Percentiles rank a stretch among this genome's conserved stretches.
phyloP scores from a whole-genome alignment of 2,888 invertebrate genomes.

The Osmoderma eremita region DNA sequence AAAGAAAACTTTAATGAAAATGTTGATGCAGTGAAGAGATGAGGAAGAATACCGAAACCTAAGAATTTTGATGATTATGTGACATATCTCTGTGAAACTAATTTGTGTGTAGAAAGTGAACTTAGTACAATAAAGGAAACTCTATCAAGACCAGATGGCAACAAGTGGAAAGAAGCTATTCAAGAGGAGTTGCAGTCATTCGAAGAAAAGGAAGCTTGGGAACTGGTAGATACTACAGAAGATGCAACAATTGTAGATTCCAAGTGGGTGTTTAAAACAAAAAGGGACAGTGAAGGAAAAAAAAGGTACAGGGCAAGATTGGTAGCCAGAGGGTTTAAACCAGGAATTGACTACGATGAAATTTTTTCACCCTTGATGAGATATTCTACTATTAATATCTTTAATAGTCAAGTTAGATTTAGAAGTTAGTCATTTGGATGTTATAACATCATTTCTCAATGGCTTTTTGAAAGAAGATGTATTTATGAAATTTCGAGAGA shows the following conservation, averaged over 20 bases:
- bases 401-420: slow-evolving; percentile 37
- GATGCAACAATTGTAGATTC: slow-evolving; percentile 46
- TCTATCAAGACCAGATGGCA: slow-evolving; percentile 40
- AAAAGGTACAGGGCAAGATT: slow-evolving; percentile 45
- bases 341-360: slow-evolving; percentile 45
- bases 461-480: slow-evolving; percentile 24
- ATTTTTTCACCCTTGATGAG: slow-evolving; percentile 30
- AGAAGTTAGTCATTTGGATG: slow-evolving; percentile 38
- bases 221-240: slow-evolving; percentile 47
- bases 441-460: slow-evolving; percentile 30
- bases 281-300: slow-evolving; percentile 41
- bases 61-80: too few relatives aligned
- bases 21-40: background rate
- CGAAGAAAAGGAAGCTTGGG: slow-evolving; percentile 52
- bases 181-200: slow-evolving; percentile 52
- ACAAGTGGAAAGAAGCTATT: slow-evolving; percentile 50
- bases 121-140: background rate
- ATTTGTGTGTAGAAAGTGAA: background rate
- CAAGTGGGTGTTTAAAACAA: slow-evolving; percentile 47
- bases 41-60: background rate
- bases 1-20: too few relatives aligned
- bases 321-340: slow-evolving; percentile 46
- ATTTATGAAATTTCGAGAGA: slow-evolving; percentile 26
- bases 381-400: slow-evolving; percentile 32
- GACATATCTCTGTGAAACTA: too few relatives aligned